Evolutionary conservation across 1,140 invertebrate species (phyloP).

Genomic region (Diachasmimorpha longicaudata): DNA sequence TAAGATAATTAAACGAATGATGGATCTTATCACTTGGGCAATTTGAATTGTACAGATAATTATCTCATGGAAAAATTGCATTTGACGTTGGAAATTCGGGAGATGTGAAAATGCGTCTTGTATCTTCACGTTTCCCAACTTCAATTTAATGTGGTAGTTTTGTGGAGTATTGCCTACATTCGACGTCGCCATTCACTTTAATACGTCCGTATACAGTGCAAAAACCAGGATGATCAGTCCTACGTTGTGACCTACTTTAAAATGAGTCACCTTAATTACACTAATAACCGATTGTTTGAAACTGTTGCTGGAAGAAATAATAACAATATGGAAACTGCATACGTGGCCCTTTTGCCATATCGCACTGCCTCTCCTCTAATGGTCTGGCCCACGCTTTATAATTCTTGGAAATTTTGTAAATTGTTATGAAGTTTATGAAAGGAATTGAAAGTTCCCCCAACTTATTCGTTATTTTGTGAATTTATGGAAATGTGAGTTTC

Average conservation of each 20-base stretch:
- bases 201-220: neutral
- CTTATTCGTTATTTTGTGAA: no score
- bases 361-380: neutral
- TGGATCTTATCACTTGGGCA: no score
- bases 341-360: neutral
- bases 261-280: constrained; percentile 11
- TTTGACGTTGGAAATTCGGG: no score
- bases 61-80: no score
- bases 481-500: no score
- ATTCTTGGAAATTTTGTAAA: no score
- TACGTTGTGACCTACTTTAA: constrained; percentile 10
- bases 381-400: no score
- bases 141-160: neutral
- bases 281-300: neutral
- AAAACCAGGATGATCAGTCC: constrained; percentile 13
- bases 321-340: neutral
- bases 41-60: no score
- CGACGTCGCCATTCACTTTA: neutral
- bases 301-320: neutral
- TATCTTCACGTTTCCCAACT: neutral
- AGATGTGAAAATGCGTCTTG: no score
- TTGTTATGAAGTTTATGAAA: no score
- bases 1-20: no score
- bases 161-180: neutral
- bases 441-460: no score